phyloP scores from a whole-genome alignment of 2,113 vertebrate species.

The Dolichotis patagonum region DNA sequence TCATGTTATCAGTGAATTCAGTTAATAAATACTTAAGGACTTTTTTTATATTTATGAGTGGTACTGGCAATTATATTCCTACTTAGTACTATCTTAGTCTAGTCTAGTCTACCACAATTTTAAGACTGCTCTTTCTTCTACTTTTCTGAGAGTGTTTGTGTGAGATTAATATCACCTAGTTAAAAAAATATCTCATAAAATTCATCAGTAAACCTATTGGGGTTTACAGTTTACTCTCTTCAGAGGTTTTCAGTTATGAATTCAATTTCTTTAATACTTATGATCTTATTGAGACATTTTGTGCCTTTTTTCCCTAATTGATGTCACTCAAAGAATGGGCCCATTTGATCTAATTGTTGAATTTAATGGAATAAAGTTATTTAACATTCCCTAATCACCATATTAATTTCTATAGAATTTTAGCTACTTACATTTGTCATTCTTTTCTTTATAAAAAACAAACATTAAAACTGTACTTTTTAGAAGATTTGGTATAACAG shows the following conservation, averaged over 20 bases:
- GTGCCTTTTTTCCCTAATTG: background rate
- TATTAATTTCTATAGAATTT: background rate
- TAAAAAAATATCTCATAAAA: background rate
- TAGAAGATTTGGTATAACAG: background rate
- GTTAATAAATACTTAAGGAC: background rate
- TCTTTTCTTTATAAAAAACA: background rate
- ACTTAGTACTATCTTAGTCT: background rate
- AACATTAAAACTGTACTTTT: background rate
- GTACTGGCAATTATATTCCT: background rate
- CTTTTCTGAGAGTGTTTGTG: slow-evolving; percentile 12
- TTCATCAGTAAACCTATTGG: background rate
- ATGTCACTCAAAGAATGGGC: background rate
- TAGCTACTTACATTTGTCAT: background rate
- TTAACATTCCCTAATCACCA: background rate
- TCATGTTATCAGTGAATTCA: background rate
- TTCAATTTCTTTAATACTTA: background rate
- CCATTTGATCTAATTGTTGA: slow-evolving; percentile 11
- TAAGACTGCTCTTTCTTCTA: background rate
- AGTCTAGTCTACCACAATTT: background rate
- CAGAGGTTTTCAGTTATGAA: background rate
- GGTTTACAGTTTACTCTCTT: background rate
- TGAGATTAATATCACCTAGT: background rate
- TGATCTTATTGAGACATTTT: background rate
- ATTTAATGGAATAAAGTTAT: slow-evolving; percentile 6
- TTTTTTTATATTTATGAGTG: background rate